Conservation (phyloP, 1,140 invertebrate genomes). For the Drosophila arizonae region DNA sequence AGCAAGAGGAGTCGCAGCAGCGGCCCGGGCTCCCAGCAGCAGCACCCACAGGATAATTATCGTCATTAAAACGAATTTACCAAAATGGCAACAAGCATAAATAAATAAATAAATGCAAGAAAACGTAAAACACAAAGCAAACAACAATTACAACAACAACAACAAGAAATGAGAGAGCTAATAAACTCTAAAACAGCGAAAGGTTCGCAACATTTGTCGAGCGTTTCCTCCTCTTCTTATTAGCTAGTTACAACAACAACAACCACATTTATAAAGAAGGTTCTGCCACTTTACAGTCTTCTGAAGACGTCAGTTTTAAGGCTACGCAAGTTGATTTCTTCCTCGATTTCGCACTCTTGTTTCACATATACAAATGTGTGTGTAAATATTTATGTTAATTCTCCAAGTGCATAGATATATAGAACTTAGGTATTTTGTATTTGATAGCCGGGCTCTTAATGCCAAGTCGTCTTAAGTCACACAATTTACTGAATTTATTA, state of each 20-base stretch:
- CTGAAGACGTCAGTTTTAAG: constrained; percentile 66
- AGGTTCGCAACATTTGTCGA: constrained; percentile 21
- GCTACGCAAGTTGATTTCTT: constrained; percentile 42
- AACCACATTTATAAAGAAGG: constrained; percentile 41
- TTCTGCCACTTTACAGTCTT: constrained; percentile 81
- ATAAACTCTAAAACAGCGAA: constrained; percentile 34
- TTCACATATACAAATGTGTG: constrained; percentile 41
- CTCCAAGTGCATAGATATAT: constrained; percentile 44
- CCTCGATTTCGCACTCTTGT: constrained; percentile 20
- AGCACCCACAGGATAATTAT: constrained; percentile 67
- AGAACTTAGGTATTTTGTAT: constrained; percentile 49
- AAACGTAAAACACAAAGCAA: constrained; percentile 14
- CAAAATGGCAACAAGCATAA: constrained; percentile 35
- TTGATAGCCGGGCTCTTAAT: constrained; percentile 43
- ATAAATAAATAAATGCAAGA: constrained; percentile 7
- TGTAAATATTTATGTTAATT: constrained; percentile 79
- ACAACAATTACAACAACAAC: no score
- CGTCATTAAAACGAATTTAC: constrained; percentile 80
- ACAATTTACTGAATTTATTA: constrained; percentile 76
- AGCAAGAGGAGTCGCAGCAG: constrained; percentile 77
- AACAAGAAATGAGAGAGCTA: constrained; percentile 47
- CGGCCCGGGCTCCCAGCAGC: constrained; percentile 54
- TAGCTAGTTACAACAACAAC: constrained; percentile 28
- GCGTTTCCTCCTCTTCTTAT: constrained; percentile 22
- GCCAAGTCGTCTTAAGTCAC: constrained; percentile 56